phyloP scores from a whole-genome alignment of 2,113 vertebrate species.

The Cyprinodon tularosa region DNA sequence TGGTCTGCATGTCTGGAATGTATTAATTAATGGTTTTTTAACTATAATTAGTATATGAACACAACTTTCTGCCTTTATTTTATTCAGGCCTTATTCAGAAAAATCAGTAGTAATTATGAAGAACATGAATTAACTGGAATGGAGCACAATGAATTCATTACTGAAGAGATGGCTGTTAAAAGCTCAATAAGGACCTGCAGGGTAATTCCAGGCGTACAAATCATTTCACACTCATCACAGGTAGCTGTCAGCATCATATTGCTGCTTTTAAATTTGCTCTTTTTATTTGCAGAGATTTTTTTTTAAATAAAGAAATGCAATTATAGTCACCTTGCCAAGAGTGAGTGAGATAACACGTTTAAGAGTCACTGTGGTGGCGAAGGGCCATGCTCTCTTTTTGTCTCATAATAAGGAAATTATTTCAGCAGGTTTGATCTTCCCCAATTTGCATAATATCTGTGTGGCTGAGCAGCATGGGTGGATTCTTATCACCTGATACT shows the following conservation, averaged over 20 bases:
- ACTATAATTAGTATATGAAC: neutral
- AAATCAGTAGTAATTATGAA: neutral
- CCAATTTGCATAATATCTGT: conserved; percentile 55
- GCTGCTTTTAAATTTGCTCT: conserved; percentile 42
- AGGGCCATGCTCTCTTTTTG: conserved; percentile 49
- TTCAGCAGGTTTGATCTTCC: conserved; percentile 61
- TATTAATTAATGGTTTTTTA: neutral
- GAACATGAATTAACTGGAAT: neutral
- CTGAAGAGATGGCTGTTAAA: conserved; percentile 1
- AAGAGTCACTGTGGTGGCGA: conserved; percentile 41
- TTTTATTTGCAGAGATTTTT: conserved; percentile 31
- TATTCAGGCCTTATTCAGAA: neutral
- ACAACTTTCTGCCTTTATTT: neutral
- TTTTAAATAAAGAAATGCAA: conserved; percentile 29
- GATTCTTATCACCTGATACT: conserved; percentile 47
- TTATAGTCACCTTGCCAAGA: conserved; percentile 47
- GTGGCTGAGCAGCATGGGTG: conserved; percentile 41
- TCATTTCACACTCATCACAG: conserved; percentile 25
- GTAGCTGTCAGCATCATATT: conserved; percentile 32
- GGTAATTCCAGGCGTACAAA: conserved; percentile 17
- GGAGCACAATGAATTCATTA: neutral
- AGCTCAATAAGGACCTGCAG: neutral
- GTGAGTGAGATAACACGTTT: conserved; percentile 60
- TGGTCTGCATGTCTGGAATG: conserved; percentile 1
- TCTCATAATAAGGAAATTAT: conserved; percentile 63